Conservation (phyloP, 2,888 invertebrate genomes). For the Argyra leucocephala region DNA sequence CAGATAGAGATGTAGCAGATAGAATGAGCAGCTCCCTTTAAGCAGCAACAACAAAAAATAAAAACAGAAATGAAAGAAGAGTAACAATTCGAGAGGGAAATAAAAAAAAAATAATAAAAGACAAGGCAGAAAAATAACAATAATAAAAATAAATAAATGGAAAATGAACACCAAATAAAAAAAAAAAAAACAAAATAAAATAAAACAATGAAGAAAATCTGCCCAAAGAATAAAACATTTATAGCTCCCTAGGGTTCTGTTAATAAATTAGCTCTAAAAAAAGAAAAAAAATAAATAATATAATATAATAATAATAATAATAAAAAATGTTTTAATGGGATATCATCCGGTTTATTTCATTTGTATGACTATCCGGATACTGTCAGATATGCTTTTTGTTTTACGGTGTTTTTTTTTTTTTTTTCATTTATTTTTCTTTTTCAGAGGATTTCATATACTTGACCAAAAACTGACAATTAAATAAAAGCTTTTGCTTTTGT, state of each 20-base stretch:
- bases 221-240: constrained; percentile 2
- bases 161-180: neutral
- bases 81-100: neutral
- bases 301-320: constrained; percentile 1
- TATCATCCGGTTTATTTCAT: neutral
- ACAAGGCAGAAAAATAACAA: neutral
- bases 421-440: neutral
- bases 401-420: too few relatives aligned
- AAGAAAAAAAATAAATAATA: neutral
- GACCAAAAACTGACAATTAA: too few relatives aligned
- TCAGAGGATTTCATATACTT: too few relatives aligned
- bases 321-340: neutral
- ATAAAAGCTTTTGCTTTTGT: too few relatives aligned
- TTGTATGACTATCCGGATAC: neutral
- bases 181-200: neutral
- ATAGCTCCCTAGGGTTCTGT: constrained; percentile 6
- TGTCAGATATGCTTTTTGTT: neutral
- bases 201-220: neutral
- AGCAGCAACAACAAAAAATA: too few relatives aligned
- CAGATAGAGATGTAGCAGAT: neutral
- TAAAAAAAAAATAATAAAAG: neutral
- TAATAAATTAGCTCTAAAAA: neutral
- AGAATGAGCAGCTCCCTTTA: neutral
- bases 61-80: neutral
- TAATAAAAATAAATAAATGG: neutral